These are phyloP conservation scores for Opisthocomus hoazin DNA, from an alignment of 2,113 vertebrate genomes.

Conservation along the genomic window DNA sequence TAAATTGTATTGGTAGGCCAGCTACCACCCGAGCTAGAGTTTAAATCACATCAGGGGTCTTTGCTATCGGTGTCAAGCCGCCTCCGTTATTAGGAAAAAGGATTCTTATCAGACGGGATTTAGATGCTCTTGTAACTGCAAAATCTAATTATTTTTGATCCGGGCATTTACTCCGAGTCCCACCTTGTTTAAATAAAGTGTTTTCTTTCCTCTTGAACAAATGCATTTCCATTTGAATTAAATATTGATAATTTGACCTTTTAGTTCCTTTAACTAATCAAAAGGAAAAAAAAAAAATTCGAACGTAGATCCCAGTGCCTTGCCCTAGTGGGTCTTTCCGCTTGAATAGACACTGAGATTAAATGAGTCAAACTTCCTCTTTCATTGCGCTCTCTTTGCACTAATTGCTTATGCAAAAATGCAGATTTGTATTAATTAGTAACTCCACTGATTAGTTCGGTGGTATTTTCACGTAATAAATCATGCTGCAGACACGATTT, in stretches of 20 bases:
- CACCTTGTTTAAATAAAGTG: constrained; percentile 71
- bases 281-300: constrained; percentile 74
- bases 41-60: not conserved
- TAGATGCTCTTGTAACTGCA: constrained; percentile 52
- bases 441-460: constrained; percentile 87
- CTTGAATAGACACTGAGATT: constrained; percentile 82
- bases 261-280: constrained; percentile 82
- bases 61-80: constrained; percentile 38
- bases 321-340: constrained; percentile 79
- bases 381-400: constrained; percentile 78
- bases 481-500: constrained; percentile 82
- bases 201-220: constrained; percentile 73
- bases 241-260: constrained; percentile 90
- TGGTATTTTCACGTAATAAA: constrained; percentile 89
- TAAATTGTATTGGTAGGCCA: not conserved
- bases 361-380: constrained; percentile 84
- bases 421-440: constrained; percentile 95
- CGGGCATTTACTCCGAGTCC: constrained; percentile 57
- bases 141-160: constrained; percentile 72
- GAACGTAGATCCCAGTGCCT: constrained; percentile 72
- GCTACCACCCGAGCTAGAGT: not conserved
- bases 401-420: constrained; percentile 96
- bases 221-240: constrained; percentile 79
- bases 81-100: constrained; percentile 60
- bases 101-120: constrained; percentile 59